A percentile compares a stretch with the other conserved stretches of the same genome.
Evolutionary conservation across 1,140 invertebrate genomes (phyloP).

Genomic region (Onthophagus taurus): DNA sequence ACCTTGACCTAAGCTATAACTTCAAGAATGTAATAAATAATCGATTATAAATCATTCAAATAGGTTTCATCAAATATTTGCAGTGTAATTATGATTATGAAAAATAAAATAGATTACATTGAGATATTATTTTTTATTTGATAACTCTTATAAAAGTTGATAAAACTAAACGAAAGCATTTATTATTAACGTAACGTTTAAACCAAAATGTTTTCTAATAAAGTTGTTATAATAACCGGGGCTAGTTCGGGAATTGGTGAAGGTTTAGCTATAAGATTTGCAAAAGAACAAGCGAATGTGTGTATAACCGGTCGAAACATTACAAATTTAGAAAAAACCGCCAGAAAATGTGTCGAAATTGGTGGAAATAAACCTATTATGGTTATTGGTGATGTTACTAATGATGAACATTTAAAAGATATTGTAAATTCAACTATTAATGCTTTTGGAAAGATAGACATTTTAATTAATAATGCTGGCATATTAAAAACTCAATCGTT

Average conservation of each 20-base stretch:
- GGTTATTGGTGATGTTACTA: slow-evolving; percentile 49
- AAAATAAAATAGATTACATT: no score
- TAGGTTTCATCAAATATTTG: no score
- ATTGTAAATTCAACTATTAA: slow-evolving; percentile 52
- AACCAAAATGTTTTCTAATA: slow-evolving; percentile 36
- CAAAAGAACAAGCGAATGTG: slow-evolving; percentile 60
- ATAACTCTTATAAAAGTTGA: no score
- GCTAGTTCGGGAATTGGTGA: slow-evolving; percentile 82
- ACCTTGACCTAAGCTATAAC: no score
- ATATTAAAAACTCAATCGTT: slow-evolving; percentile 60
- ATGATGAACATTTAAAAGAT: slow-evolving; percentile 51
- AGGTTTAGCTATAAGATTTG: slow-evolving; percentile 64
- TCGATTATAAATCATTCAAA: no score
- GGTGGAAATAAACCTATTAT: slow-evolving; percentile 38
- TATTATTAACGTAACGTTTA: no score
- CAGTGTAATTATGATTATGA: no score
- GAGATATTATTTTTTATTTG: no score
- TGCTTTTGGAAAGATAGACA: slow-evolving; percentile 53
- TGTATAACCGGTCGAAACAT: slow-evolving; percentile 66
- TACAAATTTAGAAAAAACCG: slow-evolving; percentile 53
- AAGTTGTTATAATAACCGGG: slow-evolving; percentile 63
- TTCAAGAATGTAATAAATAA: no score
- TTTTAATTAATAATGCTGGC: slow-evolving; percentile 72
- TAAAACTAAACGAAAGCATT: no score
- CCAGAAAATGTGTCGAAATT: slow-evolving; percentile 46